Conservation (phyloP, 2,113 vertebrate genomes). For the Zapus hudsonius region DNA sequence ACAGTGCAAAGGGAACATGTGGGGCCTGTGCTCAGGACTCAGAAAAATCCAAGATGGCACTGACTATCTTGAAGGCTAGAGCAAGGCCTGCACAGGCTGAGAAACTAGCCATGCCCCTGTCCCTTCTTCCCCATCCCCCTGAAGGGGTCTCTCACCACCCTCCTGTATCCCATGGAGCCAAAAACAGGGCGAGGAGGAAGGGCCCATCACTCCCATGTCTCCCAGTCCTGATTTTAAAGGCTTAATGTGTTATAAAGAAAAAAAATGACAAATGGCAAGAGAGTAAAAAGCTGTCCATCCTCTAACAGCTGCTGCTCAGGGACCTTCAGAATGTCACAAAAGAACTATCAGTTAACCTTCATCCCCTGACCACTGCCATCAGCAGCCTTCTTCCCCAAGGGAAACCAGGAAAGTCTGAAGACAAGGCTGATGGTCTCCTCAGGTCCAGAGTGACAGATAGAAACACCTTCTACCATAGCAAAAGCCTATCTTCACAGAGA, state of each 20-base stretch:
- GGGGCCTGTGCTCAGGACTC: rapidly evolving
- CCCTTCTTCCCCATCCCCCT: rapidly evolving
- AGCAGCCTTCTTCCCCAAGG: rapidly evolving
- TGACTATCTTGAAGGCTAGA: rapidly evolving
- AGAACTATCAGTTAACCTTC: neutral
- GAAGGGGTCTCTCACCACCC: rapidly evolving
- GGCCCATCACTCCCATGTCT: rapidly evolving
- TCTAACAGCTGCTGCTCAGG: neutral
- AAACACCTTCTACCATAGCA: rapidly evolving
- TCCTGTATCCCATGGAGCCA: no score
- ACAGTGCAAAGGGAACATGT: rapidly evolving
- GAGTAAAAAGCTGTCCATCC: neutral
- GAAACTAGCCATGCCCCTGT: neutral
- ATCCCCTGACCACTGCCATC: rapidly evolving
- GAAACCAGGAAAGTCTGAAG: no score
- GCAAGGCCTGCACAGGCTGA: rapidly evolving
- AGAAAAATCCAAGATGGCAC: rapidly evolving
- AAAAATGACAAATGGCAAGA: neutral
- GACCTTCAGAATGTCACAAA: neutral
- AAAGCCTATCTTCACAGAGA: rapidly evolving
- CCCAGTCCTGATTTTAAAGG: neutral
- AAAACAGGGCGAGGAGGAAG: neutral
- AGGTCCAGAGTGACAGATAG: rapidly evolving
- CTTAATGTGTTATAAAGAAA: neutral
- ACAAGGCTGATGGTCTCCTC: neutral